Percentiles rank a stretch among this genome's conserved stretches.
phyloP scores from a whole-genome alignment of 1,140 invertebrate genomes.

The Caenorhabditis briggsae region DNA sequence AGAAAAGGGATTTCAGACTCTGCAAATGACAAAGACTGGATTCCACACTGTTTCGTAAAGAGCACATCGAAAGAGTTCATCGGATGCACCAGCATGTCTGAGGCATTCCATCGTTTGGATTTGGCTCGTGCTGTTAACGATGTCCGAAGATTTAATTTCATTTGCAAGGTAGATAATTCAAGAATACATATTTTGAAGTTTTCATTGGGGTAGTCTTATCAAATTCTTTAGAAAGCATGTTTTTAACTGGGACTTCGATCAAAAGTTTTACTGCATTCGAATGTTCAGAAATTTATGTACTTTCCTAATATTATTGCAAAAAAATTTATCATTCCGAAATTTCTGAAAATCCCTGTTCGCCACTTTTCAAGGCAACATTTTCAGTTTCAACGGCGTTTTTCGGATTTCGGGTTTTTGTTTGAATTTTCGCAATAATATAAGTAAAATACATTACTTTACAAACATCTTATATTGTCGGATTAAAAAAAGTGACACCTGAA shows the following conservation, averaged over 20 bases:
- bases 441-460: no score
- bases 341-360: no score
- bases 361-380: no score
- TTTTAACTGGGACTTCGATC: not conserved
- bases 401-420: no score
- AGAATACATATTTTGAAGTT: not conserved
- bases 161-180: slow-evolving; percentile 83
- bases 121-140: slow-evolving; percentile 93
- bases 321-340: no score
- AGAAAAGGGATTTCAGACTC: slow-evolving; percentile 54
- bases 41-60: slow-evolving; percentile 92
- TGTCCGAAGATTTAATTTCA: slow-evolving; percentile 93
- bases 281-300: no score
- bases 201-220: not conserved
- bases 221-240: no score
- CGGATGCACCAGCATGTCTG: slow-evolving; percentile 92
- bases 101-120: slow-evolving; percentile 92
- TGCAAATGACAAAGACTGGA: slow-evolving; percentile 78
- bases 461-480: no score
- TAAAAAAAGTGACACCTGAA: no score
- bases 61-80: slow-evolving; percentile 93
- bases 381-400: no score
- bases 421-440: not conserved
- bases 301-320: no score
- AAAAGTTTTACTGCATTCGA: no score